Base-by-base conservation (phyloP, 2,888 invertebrate species). In the Lacanobia oleracea region DNA sequence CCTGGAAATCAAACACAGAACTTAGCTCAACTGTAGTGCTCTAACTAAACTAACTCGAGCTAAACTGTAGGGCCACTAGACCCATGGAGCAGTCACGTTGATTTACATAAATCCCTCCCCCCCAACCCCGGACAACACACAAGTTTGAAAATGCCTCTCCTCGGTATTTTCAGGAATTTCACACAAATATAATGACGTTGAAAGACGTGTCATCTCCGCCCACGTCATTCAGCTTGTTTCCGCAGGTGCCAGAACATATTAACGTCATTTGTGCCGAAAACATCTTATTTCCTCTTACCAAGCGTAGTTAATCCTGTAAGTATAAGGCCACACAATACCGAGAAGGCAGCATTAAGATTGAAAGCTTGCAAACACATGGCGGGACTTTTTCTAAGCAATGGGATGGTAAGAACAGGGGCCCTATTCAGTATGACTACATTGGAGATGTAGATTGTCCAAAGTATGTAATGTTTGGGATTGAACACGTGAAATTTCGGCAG, bases 261-360 rank as follows among this genome's bases (percentile, higher is more conserved):
- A 45, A n/a, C 45, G 23, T 45, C 12, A 37, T 4, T 68, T 33
- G 5, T 43, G 18, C n/a, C 53, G 67, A 43, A 68, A 43, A 45
- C 14, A 5, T 56, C 14, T 16, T 33, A 66, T 66, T 65, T 33
- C 43, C 43, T 1, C 27, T 16, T 0, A 57, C 10, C 40, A 21
- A 16, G 12, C 23, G 33, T 33, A 8, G 16, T 16, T 56, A 27
- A 33, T 33, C 18, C 6, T 37, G 7, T 37, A 16, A 21, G 10
- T 53, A 14, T 12, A 51, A 21, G 21, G 21, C 21, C 10, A 50
- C 50, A 50, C 3, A 50, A 33, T 16, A 33, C 16, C 18, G 37
- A 51, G 12, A 8, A 5, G 33, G 33, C 9, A 33, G 12, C 6
- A 6, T 27, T 66, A 43, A 33, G 8, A 33, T 37, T 23, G 37